Percentiles rank a stretch among this genome's conserved stretches.
phyloP scores from a whole-genome alignment of 2,113 vertebrate genomes.

The Pheucticus melanocephalus region DNA sequence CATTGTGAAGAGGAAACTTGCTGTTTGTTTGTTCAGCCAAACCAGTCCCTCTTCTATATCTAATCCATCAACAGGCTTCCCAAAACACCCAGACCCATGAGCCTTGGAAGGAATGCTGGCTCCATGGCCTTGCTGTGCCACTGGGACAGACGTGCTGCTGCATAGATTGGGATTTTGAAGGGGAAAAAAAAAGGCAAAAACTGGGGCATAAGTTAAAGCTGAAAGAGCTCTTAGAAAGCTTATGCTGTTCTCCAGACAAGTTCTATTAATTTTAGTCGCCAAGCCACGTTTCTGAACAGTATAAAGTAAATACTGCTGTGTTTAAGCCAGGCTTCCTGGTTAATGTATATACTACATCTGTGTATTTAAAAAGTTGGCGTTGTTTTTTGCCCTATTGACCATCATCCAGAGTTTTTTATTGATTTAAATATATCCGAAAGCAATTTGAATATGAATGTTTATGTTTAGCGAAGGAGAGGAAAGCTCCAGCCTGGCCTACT shows the following conservation, averaged over 20 bases:
- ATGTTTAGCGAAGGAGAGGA: not conserved
- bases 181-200: not conserved
- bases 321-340: not conserved
- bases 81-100: not conserved
- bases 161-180: not conserved
- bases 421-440: slow-evolving; percentile 44
- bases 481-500: not conserved
- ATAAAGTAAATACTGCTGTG: slow-evolving; percentile 47
- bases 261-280: slow-evolving; percentile 35
- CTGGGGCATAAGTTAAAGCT: not conserved
- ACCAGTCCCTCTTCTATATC: not conserved
- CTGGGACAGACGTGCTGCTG: not conserved
- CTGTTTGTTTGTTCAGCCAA: not conserved
- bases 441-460: slow-evolving; percentile 22
- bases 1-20: not conserved
- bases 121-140: not conserved
- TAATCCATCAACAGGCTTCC: not conserved
- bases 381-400: slow-evolving; percentile 4
- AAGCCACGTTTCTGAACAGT: slow-evolving; percentile 38
- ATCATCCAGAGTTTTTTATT: not conserved
- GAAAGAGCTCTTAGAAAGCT: slow-evolving; percentile 45
- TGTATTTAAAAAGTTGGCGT: not conserved
- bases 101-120: not conserved
- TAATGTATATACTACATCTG: not conserved
- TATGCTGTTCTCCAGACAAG: slow-evolving; percentile 5